These are phyloP conservation scores for Plumapathes pennacea DNA, from an alignment of 92 coral and sea anemone species.

Conservation along the genomic window DNA sequence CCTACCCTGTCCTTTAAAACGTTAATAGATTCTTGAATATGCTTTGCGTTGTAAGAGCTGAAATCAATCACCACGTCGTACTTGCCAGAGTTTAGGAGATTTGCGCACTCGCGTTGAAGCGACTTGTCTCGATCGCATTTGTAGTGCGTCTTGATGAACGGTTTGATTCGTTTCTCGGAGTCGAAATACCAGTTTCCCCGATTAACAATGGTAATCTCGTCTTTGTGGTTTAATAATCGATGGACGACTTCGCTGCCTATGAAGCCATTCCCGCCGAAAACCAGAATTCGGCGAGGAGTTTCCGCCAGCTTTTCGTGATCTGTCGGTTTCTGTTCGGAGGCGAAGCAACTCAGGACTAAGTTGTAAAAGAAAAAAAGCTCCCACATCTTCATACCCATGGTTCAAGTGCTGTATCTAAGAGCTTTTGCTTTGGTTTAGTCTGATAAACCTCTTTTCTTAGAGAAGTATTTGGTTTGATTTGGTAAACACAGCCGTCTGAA, in stretches of 20 bases:
- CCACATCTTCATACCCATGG: no score
- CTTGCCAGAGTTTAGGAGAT: constrained; percentile 56
- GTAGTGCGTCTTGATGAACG: constrained; percentile 61
- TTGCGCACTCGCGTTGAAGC: constrained; percentile 77
- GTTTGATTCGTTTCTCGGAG: constrained; percentile 80
- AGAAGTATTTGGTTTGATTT: no score
- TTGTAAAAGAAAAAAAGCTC: no score
- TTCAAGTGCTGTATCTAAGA: no score
- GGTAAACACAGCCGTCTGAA: no score
- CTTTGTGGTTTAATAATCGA: constrained; percentile 61
- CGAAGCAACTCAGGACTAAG: no score
- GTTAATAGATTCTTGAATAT: constrained; percentile 71
- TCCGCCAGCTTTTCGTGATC: background rate
- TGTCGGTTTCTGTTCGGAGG: no score
- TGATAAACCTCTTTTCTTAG: no score
- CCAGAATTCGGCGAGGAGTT: constrained; percentile 69
- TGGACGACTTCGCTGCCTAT: constrained; percentile 85
- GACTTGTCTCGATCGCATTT: constrained; percentile 85
- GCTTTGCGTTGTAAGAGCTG: constrained; percentile 79
- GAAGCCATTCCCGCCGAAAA: constrained; percentile 97
- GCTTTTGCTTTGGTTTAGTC: no score
- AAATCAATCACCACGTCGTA: constrained; percentile 96
- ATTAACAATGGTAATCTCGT: constrained; percentile 77
- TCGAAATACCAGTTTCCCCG: constrained; percentile 96
- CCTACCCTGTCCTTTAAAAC: constrained; percentile 71